Base-by-base conservation (phyloP, 2,797 vertebrate genomes). In the Aulostomus chinensis region DNA sequence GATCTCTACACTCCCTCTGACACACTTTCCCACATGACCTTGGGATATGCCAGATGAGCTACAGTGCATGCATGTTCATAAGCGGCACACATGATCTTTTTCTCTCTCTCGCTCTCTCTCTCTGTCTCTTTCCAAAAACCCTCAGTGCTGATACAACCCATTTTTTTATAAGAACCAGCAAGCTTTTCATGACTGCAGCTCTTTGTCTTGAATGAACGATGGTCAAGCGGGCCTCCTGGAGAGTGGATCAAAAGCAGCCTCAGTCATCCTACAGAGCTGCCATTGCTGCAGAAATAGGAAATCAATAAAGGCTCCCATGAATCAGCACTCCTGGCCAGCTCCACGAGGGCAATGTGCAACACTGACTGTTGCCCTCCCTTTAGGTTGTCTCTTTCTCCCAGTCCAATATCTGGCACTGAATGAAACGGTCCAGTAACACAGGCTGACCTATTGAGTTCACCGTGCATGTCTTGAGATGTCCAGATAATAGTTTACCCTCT, bases 281-380 rank as follows among this genome's bases (percentile, higher is more conserved):
- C 61, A 75, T 66, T 71, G 70, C 68, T 7, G 16, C 64, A 76
- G 49, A 45, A 73, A 86, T 83, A 75, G 83, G 80, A 84, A 88
- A 88, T 88, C 85, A 76, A 90, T 88, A 83, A 76, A 57, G 33
- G 15, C 73, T 68, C 61, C 75, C 70, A 79, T 88, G 87, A 89
- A 80, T 88, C 86, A 86, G 81, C 80, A 78, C 51, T 83, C 59
- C 64, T 69, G 56, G 60, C 52, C 43, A 25, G 45, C 59, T 52
- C 43, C 12, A 20, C 73, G 58, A 36, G 65, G 61, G 70, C 57
- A 40, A 4, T 45, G 67, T 71, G 68, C 57, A 73, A 68, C 68
- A 61, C 42, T 33, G 39, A 24, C 20, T 24, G 22, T 33, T n/a
- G 46, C 58, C 40, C 65, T 72, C 60, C 66, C 59, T 66, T 59